Evolutionary conservation across 2,113 vertebrate genomes (phyloP).

Genomic region (Tupaia chinensis): DNA sequence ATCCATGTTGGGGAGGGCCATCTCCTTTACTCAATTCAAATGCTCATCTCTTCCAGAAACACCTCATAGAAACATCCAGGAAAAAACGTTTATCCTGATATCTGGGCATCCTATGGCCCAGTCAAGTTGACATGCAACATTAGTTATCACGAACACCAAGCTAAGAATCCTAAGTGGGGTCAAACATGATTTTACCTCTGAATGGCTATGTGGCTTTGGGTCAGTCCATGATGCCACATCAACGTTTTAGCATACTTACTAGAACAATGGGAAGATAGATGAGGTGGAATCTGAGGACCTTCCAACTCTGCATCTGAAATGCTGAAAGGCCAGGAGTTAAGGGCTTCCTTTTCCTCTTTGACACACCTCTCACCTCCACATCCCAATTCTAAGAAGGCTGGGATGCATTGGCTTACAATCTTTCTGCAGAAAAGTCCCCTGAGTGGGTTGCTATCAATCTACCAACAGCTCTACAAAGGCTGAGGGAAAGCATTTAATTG

Average conservation of each 20-base stretch:
- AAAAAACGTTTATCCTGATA: background rate
- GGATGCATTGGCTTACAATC: background rate
- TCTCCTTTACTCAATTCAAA: background rate
- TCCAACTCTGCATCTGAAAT: background rate
- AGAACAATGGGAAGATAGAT: background rate
- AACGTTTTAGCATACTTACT: background rate
- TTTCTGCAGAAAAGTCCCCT: background rate
- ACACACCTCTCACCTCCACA: background rate
- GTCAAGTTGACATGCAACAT: background rate
- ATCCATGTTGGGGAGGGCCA: background rate
- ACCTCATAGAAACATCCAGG: background rate
- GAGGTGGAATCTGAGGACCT: background rate
- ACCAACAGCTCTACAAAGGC: slow-evolving; percentile 66
- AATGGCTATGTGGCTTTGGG: background rate
- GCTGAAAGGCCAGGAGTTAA: background rate
- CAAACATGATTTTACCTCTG: background rate
- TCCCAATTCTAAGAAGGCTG: background rate
- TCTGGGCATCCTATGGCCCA: background rate
- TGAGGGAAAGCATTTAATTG: slow-evolving; percentile 75
- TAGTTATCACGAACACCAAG: background rate
- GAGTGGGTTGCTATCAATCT: background rate
- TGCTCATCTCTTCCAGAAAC: background rate
- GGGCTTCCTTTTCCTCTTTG: background rate
- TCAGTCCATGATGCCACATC: background rate
- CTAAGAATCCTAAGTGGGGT: background rate